Evolutionary conservation across 2,797 vertebrate genomes (phyloP), one percentile per base, ranked within the genome.

Genomic region (Adrianichthys oophorus): DNA sequence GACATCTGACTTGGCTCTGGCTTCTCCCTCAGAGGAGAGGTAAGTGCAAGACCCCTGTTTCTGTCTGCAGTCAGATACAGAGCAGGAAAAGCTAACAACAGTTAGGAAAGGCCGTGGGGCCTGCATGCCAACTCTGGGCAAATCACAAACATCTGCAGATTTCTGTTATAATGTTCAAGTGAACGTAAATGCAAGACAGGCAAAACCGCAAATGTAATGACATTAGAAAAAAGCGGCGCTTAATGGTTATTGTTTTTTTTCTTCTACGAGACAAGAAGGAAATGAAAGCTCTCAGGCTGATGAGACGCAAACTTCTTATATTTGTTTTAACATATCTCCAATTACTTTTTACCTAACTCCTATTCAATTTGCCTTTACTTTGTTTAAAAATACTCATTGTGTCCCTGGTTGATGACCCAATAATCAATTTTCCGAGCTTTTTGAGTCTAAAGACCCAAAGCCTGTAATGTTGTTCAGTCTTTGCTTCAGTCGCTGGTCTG

Each of bases 1-100:
- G 76, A 75, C 84, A 82, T 82, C 24, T 82, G 74, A 87, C 73
- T 82, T 64, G 67, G 74, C 79, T 62, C 62, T 16, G 78, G 37
- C 74, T 65, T 65, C 18, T 67, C 68, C 62, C 53, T 52, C 12
- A 54, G 78, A 64, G 69, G 13, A 70, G 21, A 65, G 41, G 56
- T 62, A 16, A 67, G 62, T 43, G 24, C 68, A 65, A 59, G 32
- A 37, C 48, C 64, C 44, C 67, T 43, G 48, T 48, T 48, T 78
- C 73, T 66, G 62, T 66, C 58, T 53, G 2, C 15, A 29, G 77
- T 64, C 76, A 68, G 49, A 78, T 55, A 53, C 67, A 68, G 41
- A 73, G 56, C 45, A 57, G 18, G 17, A 53, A 69, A 67, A 75
- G 71, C 73, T 23, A 59, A 79, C 48, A 71, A 74, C 48, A 55